Conservation (phyloP, 1,140 invertebrate genomes). For the Tribolium madens region DNA sequence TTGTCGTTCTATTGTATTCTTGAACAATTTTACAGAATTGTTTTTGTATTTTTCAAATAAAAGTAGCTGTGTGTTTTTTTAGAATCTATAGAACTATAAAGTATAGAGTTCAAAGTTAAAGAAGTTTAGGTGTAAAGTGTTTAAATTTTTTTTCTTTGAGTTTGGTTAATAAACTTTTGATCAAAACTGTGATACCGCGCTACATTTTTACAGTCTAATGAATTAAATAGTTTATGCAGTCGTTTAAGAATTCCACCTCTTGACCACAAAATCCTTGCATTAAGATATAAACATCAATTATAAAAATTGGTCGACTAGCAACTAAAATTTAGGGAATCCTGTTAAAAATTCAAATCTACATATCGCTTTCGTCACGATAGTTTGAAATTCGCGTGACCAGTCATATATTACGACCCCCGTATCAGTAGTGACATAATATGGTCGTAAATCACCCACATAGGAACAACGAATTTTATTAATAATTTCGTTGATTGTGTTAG, state of each 20-base stretch:
- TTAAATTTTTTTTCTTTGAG: not conserved
- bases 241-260: not conserved
- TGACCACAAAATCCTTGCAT: not conserved
- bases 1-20: not conserved
- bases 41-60: too few species aligned
- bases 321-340: conserved; percentile 14
- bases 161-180: not conserved
- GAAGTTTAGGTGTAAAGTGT: too few species aligned
- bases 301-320: not conserved
- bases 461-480: conserved; percentile 32
- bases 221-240: not conserved
- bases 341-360: conserved; percentile 21
- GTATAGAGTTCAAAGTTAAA: too few species aligned
- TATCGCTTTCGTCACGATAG: conserved; percentile 16
- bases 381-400: conserved; percentile 26
- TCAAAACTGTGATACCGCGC: not conserved
- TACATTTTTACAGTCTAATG: conserved; percentile 2
- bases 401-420: conserved; percentile 15
- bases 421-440: conserved; percentile 28
- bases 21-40: not conserved
- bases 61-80: too few species aligned
- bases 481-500: conserved; percentile 12
- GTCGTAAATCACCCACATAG: conserved; percentile 11
- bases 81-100: too few species aligned
- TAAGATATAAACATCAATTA: conserved; percentile 17